Percentiles rank a stretch among this genome's conserved stretches.
Evolutionary conservation across 2,797 vertebrate species (phyloP).

Genomic region (Chaunax sp.): DNA sequence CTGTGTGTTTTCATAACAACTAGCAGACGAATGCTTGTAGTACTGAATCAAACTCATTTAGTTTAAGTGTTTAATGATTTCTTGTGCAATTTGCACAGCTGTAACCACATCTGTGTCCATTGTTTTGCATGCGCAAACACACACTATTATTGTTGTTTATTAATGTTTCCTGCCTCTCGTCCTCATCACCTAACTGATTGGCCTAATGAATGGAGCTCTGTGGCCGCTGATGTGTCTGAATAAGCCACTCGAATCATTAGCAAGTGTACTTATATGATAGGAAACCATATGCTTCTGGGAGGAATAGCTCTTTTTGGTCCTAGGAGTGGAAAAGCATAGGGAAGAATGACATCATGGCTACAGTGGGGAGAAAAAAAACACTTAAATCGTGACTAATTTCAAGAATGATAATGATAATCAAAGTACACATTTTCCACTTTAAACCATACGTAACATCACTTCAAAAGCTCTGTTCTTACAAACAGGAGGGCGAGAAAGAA

Average conservation of each 20-base stretch:
- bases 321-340: too few species aligned
- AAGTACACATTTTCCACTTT: slow-evolving; percentile 11
- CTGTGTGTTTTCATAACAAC: slow-evolving; percentile 14
- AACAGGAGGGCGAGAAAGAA: slow-evolving; percentile 17
- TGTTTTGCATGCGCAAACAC: slow-evolving; percentile 6
- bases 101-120: slow-evolving; percentile 60
- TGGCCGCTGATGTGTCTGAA: slow-evolving; percentile 70
- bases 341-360: not conserved
- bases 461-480: not conserved
- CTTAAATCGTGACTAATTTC: slow-evolving; percentile 1
- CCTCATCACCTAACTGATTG: slow-evolving; percentile 72
- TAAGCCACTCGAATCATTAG: slow-evolving; percentile 66
- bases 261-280: not conserved
- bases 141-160: slow-evolving; percentile 43
- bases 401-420: not conserved
- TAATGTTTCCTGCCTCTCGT: slow-evolving; percentile 45
- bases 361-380: not conserved
- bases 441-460: not conserved
- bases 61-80: slow-evolving; percentile 68
- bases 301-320: too few species aligned
- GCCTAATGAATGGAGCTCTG: slow-evolving; percentile 78
- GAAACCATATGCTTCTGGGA: too few species aligned
- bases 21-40: slow-evolving; percentile 44
- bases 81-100: slow-evolving; percentile 50
- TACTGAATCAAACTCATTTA: slow-evolving; percentile 59